Conservation (phyloP, 2,797 vertebrate genomes). For the Sarcophilus harrisii region DNA sequence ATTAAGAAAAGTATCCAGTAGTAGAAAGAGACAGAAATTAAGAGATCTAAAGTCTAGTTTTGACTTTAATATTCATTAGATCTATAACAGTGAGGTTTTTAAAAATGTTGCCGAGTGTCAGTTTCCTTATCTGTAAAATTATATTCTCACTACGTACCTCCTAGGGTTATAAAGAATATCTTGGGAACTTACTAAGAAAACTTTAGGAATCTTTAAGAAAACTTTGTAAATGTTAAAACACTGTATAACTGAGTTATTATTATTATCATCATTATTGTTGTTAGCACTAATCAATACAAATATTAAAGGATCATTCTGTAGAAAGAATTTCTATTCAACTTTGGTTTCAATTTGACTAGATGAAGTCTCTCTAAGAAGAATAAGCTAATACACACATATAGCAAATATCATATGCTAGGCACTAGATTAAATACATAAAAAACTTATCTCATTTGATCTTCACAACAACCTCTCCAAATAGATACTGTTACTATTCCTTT, state of each 20-base stretch:
- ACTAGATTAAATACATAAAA: neutral
- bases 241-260: neutral
- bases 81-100: neutral
- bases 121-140: neutral
- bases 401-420: neutral
- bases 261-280: neutral
- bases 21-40: accelerated
- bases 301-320: neutral
- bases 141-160: neutral
- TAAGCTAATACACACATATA: neutral
- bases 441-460: neutral
- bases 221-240: neutral
- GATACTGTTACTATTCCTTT: neutral
- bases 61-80: neutral
- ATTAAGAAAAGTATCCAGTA: neutral
- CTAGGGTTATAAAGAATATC: neutral
- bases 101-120: neutral
- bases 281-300: neutral
- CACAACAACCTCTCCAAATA: neutral
- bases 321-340: neutral
- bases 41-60: neutral
- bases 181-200: neutral
- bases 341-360: neutral
- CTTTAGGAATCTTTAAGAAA: neutral
- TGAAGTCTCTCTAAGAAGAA: neutral